Conservation (phyloP, 2,113 vertebrate genomes). For the Apteryx mantelli region DNA sequence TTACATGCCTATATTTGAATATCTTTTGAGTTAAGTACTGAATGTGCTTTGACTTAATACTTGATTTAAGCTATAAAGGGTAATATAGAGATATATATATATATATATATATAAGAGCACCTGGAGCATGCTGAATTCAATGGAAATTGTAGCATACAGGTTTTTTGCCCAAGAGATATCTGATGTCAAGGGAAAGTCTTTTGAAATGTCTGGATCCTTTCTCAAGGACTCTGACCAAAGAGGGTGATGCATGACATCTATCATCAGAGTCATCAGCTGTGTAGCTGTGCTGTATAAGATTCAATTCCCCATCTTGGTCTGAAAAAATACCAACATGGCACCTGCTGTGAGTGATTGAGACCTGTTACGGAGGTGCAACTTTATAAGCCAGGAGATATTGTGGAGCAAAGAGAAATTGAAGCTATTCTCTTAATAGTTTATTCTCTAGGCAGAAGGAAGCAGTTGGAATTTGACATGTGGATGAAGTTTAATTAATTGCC, state of each 20-base stretch:
- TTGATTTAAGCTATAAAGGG: neutral
- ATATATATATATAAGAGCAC: neutral
- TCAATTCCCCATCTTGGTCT: neutral
- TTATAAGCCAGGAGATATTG: neutral
- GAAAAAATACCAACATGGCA: neutral
- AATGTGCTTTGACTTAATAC: neutral
- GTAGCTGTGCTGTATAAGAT: neutral
- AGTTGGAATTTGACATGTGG: neutral
- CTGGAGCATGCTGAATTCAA: neutral
- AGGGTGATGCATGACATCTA: neutral
- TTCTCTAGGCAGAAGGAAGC: neutral
- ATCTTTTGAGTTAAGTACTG: neutral
- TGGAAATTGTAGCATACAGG: neutral
- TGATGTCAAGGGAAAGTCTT: neutral
- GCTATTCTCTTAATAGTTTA: neutral
- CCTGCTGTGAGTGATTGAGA: neutral
- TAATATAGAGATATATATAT: too few relatives aligned
- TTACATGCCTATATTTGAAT: neutral
- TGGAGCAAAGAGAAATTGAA: too few relatives aligned
- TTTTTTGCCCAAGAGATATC: neutral
- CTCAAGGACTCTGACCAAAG: neutral
- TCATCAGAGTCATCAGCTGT: neutral
- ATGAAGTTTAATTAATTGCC: neutral
- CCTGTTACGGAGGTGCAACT: neutral
- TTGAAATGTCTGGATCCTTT: neutral